phyloP scores from a whole-genome alignment of 2,797 vertebrate genomes.

The Chiloscyllium punctatum region DNA sequence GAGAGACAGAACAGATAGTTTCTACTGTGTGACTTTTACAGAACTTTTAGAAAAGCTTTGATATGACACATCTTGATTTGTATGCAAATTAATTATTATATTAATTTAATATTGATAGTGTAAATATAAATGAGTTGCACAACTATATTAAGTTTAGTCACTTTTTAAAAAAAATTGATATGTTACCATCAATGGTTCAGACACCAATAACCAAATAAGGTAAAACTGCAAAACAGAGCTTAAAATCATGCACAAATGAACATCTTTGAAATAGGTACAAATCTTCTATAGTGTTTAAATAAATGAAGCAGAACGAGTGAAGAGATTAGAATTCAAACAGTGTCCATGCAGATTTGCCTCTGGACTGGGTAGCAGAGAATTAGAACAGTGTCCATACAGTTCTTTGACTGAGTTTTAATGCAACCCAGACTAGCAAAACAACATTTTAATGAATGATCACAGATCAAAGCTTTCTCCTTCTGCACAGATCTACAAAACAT shows the following conservation, averaged over 20 bases:
- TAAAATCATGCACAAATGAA: neutral
- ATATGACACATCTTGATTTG: neutral
- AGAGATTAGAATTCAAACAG: neutral
- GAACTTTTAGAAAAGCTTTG: neutral
- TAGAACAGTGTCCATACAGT: neutral
- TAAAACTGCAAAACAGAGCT: neutral
- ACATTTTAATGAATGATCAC: neutral
- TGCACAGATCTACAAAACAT: neutral
- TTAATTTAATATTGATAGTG: neutral
- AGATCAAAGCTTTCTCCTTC: neutral
- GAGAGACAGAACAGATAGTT: neutral
- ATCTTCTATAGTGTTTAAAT: neutral
- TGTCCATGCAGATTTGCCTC: neutral
- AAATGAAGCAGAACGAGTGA: neutral
- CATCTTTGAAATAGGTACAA: neutral
- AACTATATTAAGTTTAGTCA: neutral
- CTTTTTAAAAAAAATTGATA: neutral
- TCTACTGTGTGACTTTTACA: neutral
- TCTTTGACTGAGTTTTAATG: neutral
- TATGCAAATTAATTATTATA: neutral
- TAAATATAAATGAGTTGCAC: neutral
- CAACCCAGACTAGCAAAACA: neutral
- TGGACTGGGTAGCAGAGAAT: neutral
- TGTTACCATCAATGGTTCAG: neutral
- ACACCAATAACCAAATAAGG: neutral